Evolutionary conservation across 2,888 invertebrate species (phyloP).

Genomic region (Thumatha senex): DNA sequence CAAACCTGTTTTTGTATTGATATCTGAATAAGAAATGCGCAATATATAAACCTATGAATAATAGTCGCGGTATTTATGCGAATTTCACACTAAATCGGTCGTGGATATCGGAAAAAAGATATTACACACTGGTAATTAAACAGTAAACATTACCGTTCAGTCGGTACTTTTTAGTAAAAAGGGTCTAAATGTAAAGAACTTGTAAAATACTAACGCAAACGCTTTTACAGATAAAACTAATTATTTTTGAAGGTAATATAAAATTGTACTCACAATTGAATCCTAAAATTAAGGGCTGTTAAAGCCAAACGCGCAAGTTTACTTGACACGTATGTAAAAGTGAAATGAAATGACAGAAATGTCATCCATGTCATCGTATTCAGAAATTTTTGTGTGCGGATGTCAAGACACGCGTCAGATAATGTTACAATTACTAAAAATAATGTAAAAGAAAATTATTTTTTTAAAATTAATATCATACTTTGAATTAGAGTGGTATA

Average conservation of each 20-base stretch:
- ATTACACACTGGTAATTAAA: constrained; percentile 32
- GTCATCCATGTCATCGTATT: constrained; percentile 55
- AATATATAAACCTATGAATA: constrained; percentile 23
- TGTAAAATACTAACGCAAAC: constrained; percentile 6
- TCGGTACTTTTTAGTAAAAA: constrained; percentile 7
- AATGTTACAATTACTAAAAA: constrained; percentile 37
- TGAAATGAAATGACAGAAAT: constrained; percentile 64
- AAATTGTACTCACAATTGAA: constrained; percentile 70
- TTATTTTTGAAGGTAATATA: constrained; percentile 25
- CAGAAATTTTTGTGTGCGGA: constrained; percentile 39
- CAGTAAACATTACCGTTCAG: constrained; percentile 27
- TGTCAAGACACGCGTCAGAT: constrained; percentile 52
- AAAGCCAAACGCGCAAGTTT: constrained; percentile 71
- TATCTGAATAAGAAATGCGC: constrained; percentile 10
- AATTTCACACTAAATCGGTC: constrained; percentile 48
- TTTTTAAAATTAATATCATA: too few relatives aligned
- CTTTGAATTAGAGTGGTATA: too few relatives aligned
- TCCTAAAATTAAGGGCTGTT: constrained; percentile 75
- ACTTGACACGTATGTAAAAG: constrained; percentile 81
- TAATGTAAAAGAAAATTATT: too few relatives aligned
- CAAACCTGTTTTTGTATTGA: constrained; percentile 12
- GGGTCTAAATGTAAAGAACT: constrained; percentile 15
- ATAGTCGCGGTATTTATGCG: constrained; percentile 19
- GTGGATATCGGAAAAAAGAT: constrained; percentile 36
- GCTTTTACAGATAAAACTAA: constrained; percentile 10